Base-by-base conservation (phyloP, 2,113 vertebrate genomes). In the Silurus glanis region DNA sequence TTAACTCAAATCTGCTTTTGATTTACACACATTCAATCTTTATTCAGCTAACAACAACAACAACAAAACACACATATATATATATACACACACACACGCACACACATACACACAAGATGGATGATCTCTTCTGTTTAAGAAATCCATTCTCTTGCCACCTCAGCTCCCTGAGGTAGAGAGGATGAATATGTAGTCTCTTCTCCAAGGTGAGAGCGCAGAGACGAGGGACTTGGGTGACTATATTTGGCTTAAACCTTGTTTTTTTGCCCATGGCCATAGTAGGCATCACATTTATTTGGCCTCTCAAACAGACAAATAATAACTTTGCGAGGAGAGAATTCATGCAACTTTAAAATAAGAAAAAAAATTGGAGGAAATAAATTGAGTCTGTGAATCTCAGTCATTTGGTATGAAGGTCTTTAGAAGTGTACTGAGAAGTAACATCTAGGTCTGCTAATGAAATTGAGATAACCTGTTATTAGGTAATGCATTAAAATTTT, bases 11-110 rank as follows among this genome's bases (percentile, higher is more conserved):
- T 92, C 90, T 93, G 84, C 86, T 92, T 93, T 93, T 95, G 93
- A 94, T 89, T 94, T 93, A 94, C 93, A 91, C 84, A 83, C 93
- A 87, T 92, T 85, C 89, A 85, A 92, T 94, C 91, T 93, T 95
- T 95, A 92, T 94, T 92, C 91, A 90, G 93, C 92, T 93, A 95
- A 92, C 90, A 45, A 37, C 7, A 37, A 37, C 37, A 37, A 37
- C 37, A 37, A 37, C 37, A 37, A 37, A 37, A 67, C 23, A n/a
- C 23, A 66, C 21, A 66, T 23, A 66, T n/a, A 28, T 23, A 67
- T 23, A 25, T 23, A 25, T 4, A 66, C 62, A 66, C 9, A 76
- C 64, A 66, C 9, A 76, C 25, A 45, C 6, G 45, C 78, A 80
- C 37, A 59, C 28, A 23, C 17, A 37, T 17, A 59, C 28, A 80